Conservation (phyloP, 2,113 vertebrate species). For the Grantiella picta region DNA sequence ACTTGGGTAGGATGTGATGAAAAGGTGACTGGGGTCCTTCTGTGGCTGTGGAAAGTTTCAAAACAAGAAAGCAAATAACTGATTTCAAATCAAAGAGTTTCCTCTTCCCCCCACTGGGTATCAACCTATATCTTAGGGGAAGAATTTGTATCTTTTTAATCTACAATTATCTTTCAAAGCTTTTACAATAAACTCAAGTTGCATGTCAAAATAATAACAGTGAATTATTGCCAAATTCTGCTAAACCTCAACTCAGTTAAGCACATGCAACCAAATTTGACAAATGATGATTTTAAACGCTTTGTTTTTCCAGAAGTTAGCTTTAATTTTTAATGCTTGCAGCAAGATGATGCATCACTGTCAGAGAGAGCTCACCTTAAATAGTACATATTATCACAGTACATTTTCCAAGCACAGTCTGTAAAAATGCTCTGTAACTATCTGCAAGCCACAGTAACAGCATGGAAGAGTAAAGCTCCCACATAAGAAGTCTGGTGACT, state of each 20-base stretch:
- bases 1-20: slow-evolving; percentile 95
- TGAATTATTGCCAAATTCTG: neutral
- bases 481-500: neutral
- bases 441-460: neutral
- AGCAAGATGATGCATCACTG: neutral
- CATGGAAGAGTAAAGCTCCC: neutral
- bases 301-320: neutral
- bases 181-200: neutral
- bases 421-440: neutral
- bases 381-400: neutral
- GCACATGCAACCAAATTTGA: neutral
- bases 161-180: neutral
- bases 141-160: neutral
- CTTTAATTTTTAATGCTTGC: slow-evolving; percentile 5
- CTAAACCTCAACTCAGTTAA: neutral
- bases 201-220: neutral
- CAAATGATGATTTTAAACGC: neutral
- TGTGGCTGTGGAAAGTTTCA: slow-evolving; percentile 68
- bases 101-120: neutral
- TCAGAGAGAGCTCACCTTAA: neutral
- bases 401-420: neutral
- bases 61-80: neutral
- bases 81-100: neutral
- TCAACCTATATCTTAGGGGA: neutral
- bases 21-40: slow-evolving; percentile 91